phyloP scores from a whole-genome alignment of 2,113 vertebrate species.

The Otus sunia region DNA sequence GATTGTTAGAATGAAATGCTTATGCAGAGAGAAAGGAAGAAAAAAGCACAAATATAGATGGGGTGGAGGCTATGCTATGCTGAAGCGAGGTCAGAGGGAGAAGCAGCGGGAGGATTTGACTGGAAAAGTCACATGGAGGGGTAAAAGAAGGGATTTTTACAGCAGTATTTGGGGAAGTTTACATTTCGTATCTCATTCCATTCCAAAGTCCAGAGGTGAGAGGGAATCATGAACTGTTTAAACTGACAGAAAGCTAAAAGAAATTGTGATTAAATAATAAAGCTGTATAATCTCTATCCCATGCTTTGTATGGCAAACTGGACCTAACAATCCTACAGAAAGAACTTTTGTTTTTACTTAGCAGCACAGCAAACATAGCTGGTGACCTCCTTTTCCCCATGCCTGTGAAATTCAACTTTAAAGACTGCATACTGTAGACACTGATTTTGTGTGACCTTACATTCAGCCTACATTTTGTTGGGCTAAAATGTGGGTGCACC shows the following conservation, averaged over 20 bases:
- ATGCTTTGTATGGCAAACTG: not conserved
- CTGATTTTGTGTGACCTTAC: not conserved
- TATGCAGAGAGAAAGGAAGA: not conserved
- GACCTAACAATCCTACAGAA: not conserved
- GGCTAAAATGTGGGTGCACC: not conserved
- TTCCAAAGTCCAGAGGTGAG: conserved; percentile 14
- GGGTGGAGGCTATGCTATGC: not conserved
- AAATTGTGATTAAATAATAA: not conserved
- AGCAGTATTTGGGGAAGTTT: not conserved
- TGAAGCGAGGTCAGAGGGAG: not conserved
- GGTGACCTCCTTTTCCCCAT: not conserved
- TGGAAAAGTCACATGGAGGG: not conserved
- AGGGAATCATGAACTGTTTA: not conserved
- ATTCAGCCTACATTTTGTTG: not conserved
- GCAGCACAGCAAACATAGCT: accelerated
- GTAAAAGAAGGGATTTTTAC: not conserved
- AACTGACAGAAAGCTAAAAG: not conserved
- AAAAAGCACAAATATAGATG: not conserved
- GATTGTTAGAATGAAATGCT: not conserved
- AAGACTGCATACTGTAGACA: not conserved
- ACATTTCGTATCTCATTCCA: not conserved
- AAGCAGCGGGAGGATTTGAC: not conserved
- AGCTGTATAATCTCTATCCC: not conserved
- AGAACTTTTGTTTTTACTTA: not conserved
- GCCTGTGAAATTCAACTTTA: not conserved